A percentile compares a stretch with the other conserved stretches of the same genome.
Evolutionary conservation across 2,797 vertebrate species (phyloP).

Genomic region (Fratercula arctica): DNA sequence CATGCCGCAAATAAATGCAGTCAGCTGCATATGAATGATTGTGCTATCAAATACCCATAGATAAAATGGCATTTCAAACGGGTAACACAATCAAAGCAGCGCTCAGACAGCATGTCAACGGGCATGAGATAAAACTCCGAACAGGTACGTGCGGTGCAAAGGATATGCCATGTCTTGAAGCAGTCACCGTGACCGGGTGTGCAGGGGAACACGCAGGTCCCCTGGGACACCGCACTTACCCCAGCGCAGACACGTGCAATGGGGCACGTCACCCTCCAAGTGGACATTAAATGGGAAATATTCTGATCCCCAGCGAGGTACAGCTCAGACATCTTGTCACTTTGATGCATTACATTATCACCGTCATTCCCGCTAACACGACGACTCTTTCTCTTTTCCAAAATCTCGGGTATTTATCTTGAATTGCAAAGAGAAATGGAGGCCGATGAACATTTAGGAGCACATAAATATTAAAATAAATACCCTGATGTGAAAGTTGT

Average conservation of each 20-base stretch:
- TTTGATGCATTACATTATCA: not conserved
- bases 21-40: not conserved
- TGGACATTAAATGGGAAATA: not conserved
- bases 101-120: not conserved
- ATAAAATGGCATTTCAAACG: not conserved
- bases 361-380: not conserved
- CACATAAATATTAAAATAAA: not conserved
- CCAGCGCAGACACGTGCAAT: fast-evolving
- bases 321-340: not conserved
- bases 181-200: fast-evolving
- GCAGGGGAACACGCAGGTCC: not conserved
- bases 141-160: not conserved
- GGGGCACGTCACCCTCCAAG: not conserved
- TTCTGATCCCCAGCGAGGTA: not conserved
- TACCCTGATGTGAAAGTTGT: not conserved
- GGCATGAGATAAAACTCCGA: not conserved
- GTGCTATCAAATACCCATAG: not conserved
- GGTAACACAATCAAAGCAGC: not conserved
- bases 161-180: not conserved
- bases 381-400: not conserved
- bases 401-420: not conserved
- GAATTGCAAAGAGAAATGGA: not conserved
- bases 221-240: fast-evolving
- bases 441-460: not conserved
- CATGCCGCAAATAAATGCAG: conserved; percentile 1